Evolutionary conservation across 35 echinoderm and acorn worm genomes (phyloP), one percentile per base, ranked within the genome.

Genomic region (Diadema setosum): DNA sequence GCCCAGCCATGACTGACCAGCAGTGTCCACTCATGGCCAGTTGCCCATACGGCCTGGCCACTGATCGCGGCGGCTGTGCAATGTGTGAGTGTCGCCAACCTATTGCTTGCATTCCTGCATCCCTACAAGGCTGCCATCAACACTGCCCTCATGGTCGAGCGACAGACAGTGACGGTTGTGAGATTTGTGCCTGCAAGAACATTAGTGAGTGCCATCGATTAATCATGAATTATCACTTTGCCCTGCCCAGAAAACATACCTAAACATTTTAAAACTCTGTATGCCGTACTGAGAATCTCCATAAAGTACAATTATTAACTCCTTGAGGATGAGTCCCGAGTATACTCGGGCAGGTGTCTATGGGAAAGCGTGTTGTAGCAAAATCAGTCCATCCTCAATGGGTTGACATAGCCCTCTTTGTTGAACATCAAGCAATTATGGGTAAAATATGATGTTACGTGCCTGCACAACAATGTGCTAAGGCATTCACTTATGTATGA

Each of bases 41-140:
- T 42, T 89, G 87, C 61, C 87, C 87, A 39, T 81, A 89, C 46
- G 87, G 87, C 3, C 39, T 89, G 26, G 46, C 87, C 24, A 81
- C 70, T n/a, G 76, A 89, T 56, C 39, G 18, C 4, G 24, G 43
- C 21, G 87, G 87, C 18, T 89, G 87, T 45, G 29, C 34, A 52
- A 81, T 56, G 1, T 89, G 87, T 64, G 23, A 58, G 39, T 89
- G 87, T 40, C 50, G 67, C 41, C 87, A 80, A 27, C 87, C 87
- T 5, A 76, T 75, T 32, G 0, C 64, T 31, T 69, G 58, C 40
- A 34, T 86, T 45, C 64, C 83, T 15, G 40, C 26, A 17, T 67
- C 58, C 43, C 2, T 69, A 3, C 45, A 80, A 27, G 40, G 17
- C 32, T 89, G 87, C 35, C 20, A 45, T 20, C 24, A 17, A n/a